Percentiles rank a stretch among this genome's conserved stretches.
phyloP scores from a whole-genome alignment of 2,797 vertebrate species.

The Oceanodroma leucorhoa region DNA sequence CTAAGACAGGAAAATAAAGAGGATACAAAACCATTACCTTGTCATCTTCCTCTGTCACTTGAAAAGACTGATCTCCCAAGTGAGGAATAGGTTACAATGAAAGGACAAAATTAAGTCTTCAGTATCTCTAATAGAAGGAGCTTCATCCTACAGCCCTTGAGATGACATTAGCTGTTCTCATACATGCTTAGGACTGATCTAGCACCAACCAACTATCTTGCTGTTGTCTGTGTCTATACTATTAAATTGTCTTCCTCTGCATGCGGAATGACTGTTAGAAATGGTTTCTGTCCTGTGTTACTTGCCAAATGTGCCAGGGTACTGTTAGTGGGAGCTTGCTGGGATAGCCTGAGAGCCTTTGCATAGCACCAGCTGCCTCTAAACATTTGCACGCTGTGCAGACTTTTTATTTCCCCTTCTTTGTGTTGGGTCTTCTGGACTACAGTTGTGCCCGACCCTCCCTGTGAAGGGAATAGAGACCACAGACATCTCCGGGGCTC shows the following conservation, averaged over 20 bases:
- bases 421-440: neutral
- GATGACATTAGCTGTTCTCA: neutral
- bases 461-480: neutral
- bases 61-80: neutral
- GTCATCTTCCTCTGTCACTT: neutral
- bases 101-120: neutral
- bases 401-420: neutral
- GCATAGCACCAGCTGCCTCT: neutral
- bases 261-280: neutral
- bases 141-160: neutral
- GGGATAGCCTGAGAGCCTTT: neutral
- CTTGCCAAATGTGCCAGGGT: neutral
- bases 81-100: neutral
- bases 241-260: neutral
- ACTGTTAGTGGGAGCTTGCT: neutral
- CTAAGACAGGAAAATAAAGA: neutral
- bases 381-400: rapidly evolving
- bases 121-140: neutral
- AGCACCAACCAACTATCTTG: rapidly evolving
- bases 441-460: neutral
- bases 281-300: neutral
- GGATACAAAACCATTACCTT: neutral
- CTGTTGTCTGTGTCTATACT: neutral
- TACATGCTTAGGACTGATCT: rapidly evolving
- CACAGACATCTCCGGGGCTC: neutral